A percentile compares a stretch with the other conserved stretches of the same genome.
phyloP scores from a whole-genome alignment of 2,888 invertebrate genomes.

The Iphiclides podalirius region DNA sequence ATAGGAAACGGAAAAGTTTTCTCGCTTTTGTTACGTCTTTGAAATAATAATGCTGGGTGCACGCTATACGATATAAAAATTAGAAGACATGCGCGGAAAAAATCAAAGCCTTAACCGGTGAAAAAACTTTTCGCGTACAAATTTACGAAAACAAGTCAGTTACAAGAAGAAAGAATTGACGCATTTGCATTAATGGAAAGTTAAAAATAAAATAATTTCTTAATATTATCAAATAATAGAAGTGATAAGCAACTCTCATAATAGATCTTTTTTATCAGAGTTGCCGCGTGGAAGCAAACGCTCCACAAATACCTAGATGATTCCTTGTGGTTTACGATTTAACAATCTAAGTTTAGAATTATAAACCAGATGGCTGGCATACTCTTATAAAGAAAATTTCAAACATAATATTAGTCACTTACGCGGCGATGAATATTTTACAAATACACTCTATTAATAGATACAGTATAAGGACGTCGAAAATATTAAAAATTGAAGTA shows the following conservation, averaged over 20 bases:
- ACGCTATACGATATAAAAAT: slow-evolving; percentile 7
- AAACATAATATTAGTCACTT: slow-evolving; percentile 46
- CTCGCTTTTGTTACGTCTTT: background rate
- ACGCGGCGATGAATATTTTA: slow-evolving; percentile 26
- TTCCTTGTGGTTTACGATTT: slow-evolving; percentile 70
- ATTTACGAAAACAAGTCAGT: background rate
- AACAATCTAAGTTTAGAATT: slow-evolving; percentile 79
- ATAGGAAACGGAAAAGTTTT: too few species aligned
- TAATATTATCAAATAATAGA: background rate
- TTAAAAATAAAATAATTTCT: too few species aligned
- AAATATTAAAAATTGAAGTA: background rate
- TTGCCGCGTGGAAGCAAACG: slow-evolving; percentile 41
- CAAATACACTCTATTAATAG: slow-evolving; percentile 20
- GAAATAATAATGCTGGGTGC: background rate
- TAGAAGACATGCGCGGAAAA: slow-evolving; percentile 61
- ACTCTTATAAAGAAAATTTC: slow-evolving; percentile 67
- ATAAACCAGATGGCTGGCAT: slow-evolving; percentile 77
- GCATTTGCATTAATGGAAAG: too few species aligned
- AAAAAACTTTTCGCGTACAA: background rate
- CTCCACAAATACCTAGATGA: slow-evolving; percentile 56
- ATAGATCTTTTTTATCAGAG: slow-evolving; percentile 25
- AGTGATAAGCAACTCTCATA: background rate
- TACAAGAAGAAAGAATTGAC: too few species aligned
- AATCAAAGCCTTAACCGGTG: slow-evolving; percentile 40
- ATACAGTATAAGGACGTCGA: background rate